A percentile compares a stretch with the other conserved stretches of the same genome.
phyloP scores from a whole-genome alignment of 1,140 invertebrate species.

The Papilio xuthus region DNA sequence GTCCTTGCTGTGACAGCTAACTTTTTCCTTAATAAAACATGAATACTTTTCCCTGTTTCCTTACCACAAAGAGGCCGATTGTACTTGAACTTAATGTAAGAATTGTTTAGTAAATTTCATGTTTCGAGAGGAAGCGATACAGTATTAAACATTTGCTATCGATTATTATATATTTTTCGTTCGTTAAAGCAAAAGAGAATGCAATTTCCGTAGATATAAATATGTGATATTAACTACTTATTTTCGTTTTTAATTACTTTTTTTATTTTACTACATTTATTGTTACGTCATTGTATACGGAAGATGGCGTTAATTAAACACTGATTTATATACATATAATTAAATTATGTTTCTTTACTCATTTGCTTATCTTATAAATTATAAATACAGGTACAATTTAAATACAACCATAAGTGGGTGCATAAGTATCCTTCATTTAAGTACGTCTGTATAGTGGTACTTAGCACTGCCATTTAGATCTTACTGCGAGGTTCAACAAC shows the following conservation, averaged over 20 bases:
- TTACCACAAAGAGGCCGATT: no score
- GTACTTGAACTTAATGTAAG: no score
- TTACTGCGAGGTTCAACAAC: constrained; percentile 48
- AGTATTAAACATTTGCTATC: background rate
- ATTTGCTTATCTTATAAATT: background rate
- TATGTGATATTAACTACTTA: background rate
- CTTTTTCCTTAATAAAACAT: no score
- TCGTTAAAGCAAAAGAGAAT: background rate
- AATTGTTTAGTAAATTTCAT: background rate
- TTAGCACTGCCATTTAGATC: constrained; percentile 45
- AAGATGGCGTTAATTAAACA: background rate
- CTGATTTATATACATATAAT: background rate
- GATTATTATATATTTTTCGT: background rate
- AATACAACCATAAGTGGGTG: constrained; percentile 13
- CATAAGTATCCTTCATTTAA: constrained; percentile 32
- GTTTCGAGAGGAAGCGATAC: background rate
- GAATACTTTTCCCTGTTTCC: no score
- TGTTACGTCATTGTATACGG: background rate
- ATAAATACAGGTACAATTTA: background rate
- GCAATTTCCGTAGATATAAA: background rate
- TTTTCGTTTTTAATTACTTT: background rate
- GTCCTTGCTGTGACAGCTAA: no score
- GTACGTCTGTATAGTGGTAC: constrained; percentile 41
- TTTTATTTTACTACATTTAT: background rate
- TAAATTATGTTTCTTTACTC: background rate